Base-by-base conservation (phyloP, 2,888 invertebrate genomes). In the Paralinhomoeus sp. region DNA sequence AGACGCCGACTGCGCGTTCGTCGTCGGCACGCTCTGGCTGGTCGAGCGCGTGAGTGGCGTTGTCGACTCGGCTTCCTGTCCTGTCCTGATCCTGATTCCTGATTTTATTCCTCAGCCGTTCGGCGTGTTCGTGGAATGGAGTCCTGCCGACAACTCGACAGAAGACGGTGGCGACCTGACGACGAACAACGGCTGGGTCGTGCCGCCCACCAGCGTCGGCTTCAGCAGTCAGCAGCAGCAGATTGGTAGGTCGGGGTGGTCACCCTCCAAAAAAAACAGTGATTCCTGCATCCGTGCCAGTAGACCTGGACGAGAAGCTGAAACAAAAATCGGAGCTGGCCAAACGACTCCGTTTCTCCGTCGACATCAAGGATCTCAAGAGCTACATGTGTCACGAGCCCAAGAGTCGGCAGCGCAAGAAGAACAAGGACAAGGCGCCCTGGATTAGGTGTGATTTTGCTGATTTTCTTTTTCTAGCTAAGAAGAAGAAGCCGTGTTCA, bases 41-140 rank as follows among this genome's bases (percentile, higher is more conserved):
- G 27, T 27, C 7, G 27, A 27, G 27, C 5, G 12, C 7, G 27
- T 27, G 27, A 12, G 27, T 27, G 7, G 27, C 5, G 5, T 5
- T 27, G 12, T 27, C 27, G 27, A 9, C 27, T 27, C 7, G 7
- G 27, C 27, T 5, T 27, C 27, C 27, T 9, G 5, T 27, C 7
- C 27, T 12, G 27, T 27, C 7, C 7, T 27, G 27, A n/a, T n/a
- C n/a, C n/a, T n/a, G n/a, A n/a, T n/a, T n/a, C n/a, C n/a, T n/a
- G n/a, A n/a, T n/a, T n/a, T n/a, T n/a, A n/a, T n/a, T n/a, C n/a
- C n/a, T 31, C 38, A 58, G 55, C 45, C 54, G 2, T 33, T 35
- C 22, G 60, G 59, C 5, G 51, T 60, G 5, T 58, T 50, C 50
- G 51, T 60, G 35, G 58, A 59, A 44, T 60, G 59, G 59, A 48